Evolutionary conservation across 1,140 invertebrate species (phyloP).

Genomic region (Lucilia sericata): DNA sequence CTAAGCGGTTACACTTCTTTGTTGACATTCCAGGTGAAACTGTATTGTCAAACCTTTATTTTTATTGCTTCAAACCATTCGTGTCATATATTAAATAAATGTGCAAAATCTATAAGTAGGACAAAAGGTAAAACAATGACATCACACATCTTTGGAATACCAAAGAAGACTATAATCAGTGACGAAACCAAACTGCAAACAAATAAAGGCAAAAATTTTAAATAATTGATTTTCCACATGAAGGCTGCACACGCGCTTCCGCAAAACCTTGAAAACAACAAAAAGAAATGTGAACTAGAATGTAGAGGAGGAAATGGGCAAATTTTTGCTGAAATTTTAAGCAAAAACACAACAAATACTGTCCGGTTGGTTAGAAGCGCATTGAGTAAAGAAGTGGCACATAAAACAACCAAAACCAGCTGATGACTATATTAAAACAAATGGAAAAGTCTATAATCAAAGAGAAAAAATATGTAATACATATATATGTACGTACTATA

Average conservation of each 20-base stretch:
- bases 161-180: neutral
- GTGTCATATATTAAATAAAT: too few relatives aligned
- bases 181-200: neutral
- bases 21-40: too few relatives aligned
- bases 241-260: conserved; percentile 42
- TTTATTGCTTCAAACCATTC: too few relatives aligned
- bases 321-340: too few relatives aligned
- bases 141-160: neutral
- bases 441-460: neutral
- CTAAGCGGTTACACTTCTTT: too few relatives aligned
- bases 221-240: conserved; percentile 28
- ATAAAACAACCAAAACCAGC: neutral
- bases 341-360: too few relatives aligned
- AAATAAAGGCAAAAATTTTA: neutral
- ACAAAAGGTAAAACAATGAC: neutral
- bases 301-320: neutral
- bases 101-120: neutral
- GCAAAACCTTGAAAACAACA: conserved; percentile 35
- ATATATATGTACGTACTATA: too few relatives aligned
- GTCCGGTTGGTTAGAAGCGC: neutral
- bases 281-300: neutral
- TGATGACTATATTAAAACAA: neutral
- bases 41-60: too few relatives aligned
- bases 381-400: neutral
- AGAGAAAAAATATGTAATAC: too few relatives aligned